Evolutionary conservation across 2,888 invertebrate genomes (phyloP).

Genomic region (Trisateles emortualis): DNA sequence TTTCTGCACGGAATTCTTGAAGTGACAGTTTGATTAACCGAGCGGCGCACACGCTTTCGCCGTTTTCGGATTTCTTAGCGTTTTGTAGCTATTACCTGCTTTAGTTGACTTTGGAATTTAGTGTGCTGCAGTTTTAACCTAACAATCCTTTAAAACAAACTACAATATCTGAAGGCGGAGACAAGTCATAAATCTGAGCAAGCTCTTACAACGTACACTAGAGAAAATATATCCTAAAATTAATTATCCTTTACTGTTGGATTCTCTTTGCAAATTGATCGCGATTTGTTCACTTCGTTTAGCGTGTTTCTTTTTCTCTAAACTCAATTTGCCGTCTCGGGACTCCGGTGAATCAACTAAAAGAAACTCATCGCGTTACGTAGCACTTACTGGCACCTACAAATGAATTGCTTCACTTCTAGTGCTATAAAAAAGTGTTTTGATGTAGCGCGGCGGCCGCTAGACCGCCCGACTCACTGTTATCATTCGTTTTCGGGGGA

Average conservation of each 20-base stretch:
- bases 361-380: conserved; percentile 74
- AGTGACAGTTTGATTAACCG: conserved; percentile 87
- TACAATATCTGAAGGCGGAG: conserved; percentile 22
- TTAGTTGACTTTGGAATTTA: conserved; percentile 66
- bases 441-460: conserved; percentile 65
- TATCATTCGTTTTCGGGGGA: conserved; percentile 83
- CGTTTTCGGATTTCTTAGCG: conserved; percentile 77
- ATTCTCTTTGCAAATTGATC: conserved; percentile 67
- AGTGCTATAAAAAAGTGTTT: conserved; percentile 62
- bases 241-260: conserved; percentile 57
- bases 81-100: conserved; percentile 74
- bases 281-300: conserved; percentile 71
- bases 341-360: conserved; percentile 68
- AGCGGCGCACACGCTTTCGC: conserved; percentile 80
- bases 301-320: conserved; percentile 68
- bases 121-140: conserved; percentile 46
- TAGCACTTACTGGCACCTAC: conserved; percentile 70
- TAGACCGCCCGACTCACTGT: conserved; percentile 71
- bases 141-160: conserved; percentile 33
- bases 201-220: conserved; percentile 31
- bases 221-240: conserved; percentile 49
- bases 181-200: conserved; percentile 36
- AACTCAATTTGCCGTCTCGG: conserved; percentile 68
- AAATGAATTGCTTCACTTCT: conserved; percentile 75
- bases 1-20: conserved; percentile 85